These are phyloP conservation scores for Caradrina kadenii DNA, from an alignment of 2,888 invertebrate genomes.

Conservation along the genomic window DNA sequence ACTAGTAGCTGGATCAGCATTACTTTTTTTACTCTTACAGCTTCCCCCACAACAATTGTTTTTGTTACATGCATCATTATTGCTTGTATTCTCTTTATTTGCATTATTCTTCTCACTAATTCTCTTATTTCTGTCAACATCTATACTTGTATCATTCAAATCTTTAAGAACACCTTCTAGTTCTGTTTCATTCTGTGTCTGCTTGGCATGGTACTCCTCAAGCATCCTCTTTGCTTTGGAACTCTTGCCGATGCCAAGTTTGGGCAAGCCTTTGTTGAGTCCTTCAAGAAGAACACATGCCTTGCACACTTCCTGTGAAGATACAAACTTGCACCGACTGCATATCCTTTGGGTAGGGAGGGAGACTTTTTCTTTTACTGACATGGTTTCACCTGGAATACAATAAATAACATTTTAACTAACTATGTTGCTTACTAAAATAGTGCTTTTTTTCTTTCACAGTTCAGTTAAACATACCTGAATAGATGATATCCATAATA, in stretches of 20 bases:
- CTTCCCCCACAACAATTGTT: constrained; percentile 70
- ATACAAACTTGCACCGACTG: constrained; percentile 96
- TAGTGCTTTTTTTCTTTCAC: too few species aligned
- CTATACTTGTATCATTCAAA: constrained; percentile 69
- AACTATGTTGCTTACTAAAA: too few species aligned
- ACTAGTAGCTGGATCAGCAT: constrained; percentile 52
- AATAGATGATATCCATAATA: constrained; percentile 98
- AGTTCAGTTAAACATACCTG: constrained; percentile 88
- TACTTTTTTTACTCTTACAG: constrained; percentile 63
- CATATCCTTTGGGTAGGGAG: constrained; percentile 96
- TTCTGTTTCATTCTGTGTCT: constrained; percentile 58
- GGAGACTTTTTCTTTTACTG: constrained; percentile 95
- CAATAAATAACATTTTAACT: not conserved
- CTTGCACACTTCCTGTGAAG: constrained; percentile 98
- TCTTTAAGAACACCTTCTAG: constrained; percentile 71
- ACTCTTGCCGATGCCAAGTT: constrained; percentile 97
- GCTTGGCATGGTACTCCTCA: constrained; percentile 86
- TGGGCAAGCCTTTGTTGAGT: constrained; percentile 97
- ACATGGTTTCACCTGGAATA: constrained; percentile 94
- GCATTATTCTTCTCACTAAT: constrained; percentile 61
- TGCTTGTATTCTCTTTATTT: constrained; percentile 41
- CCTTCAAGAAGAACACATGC: constrained; percentile 99
- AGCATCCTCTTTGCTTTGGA: constrained; percentile 94
- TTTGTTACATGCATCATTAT: constrained; percentile 57
- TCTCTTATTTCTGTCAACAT: constrained; percentile 62